Conservation (phyloP, 2,113 vertebrate genomes). For the Centropus bengalensis region DNA sequence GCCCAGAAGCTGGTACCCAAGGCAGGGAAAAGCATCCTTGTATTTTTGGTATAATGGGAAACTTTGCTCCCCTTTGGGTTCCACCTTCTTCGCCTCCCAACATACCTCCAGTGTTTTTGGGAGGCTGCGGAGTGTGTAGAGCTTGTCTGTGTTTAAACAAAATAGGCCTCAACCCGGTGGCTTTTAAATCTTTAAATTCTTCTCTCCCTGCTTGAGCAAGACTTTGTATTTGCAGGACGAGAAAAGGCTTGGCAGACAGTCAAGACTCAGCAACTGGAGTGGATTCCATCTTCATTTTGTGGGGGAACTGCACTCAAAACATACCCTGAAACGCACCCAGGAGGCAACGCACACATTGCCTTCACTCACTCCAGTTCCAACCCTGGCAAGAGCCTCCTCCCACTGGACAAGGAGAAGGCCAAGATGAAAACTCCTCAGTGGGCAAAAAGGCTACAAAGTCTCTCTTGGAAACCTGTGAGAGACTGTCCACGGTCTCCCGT, state of each 20-base stretch:
- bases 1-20: neutral
- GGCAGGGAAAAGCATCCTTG: neutral
- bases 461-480: neutral
- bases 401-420: neutral
- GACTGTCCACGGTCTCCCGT: fast-evolving
- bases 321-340: neutral
- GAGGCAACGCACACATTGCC: neutral
- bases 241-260: neutral
- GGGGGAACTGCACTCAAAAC: neutral
- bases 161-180: neutral
- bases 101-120: neutral
- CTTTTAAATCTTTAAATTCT: neutral
- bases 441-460: neutral
- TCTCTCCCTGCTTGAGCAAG: neutral
- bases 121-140: neutral
- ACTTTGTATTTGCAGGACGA: fast-evolving
- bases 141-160: neutral
- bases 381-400: neutral
- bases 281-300: neutral
- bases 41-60: neutral
- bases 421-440: neutral
- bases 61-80: neutral
- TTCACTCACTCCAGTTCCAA: neutral
- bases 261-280: fast-evolving
- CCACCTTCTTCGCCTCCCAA: neutral